A percentile compares a stretch with the other conserved stretches of the same genome.
phyloP scores from a whole-genome alignment of 2,797 vertebrate species.

The Acipenser oxyrinchus region DNA sequence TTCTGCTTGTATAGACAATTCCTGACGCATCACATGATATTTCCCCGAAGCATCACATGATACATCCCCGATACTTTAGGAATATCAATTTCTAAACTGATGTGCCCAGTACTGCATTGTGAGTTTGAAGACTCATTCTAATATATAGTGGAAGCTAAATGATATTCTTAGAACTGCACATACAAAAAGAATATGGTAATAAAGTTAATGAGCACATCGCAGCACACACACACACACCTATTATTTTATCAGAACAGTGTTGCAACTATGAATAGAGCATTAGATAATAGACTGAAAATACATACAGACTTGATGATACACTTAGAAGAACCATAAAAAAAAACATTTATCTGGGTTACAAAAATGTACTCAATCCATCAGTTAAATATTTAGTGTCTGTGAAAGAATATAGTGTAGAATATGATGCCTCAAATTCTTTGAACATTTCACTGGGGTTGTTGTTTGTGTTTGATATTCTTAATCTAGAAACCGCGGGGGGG shows the following conservation, averaged over 20 bases:
- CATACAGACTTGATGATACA: slow-evolving; percentile 4
- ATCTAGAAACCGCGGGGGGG: no score
- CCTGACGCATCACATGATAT: slow-evolving; percentile 1
- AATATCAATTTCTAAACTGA: slow-evolving; percentile 1
- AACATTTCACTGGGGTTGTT: neutral
- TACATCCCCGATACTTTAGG: neutral
- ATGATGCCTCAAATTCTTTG: neutral
- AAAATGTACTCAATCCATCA: slow-evolving; percentile 17
- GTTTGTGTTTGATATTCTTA: no score
- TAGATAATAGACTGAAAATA: neutral
- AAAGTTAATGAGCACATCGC: slow-evolving; percentile 5
- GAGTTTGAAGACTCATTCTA: slow-evolving; percentile 1
- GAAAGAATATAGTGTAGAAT: neutral
- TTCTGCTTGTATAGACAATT: neutral
- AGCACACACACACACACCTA: neutral
- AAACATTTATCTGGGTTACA: slow-evolving; percentile 1
- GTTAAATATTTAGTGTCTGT: neutral
- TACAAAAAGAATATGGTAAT: slow-evolving; percentile 1
- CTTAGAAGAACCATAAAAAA: slow-evolving; percentile 22
- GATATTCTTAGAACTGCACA: slow-evolving; percentile 1
- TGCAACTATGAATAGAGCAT: neutral
- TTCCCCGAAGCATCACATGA: no score
- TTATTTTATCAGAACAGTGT: neutral
- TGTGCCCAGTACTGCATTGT: slow-evolving; percentile 1
- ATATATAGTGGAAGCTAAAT: neutral